phyloP scores from a whole-genome alignment of 2,113 vertebrate genomes.

The Canis aureus region DNA sequence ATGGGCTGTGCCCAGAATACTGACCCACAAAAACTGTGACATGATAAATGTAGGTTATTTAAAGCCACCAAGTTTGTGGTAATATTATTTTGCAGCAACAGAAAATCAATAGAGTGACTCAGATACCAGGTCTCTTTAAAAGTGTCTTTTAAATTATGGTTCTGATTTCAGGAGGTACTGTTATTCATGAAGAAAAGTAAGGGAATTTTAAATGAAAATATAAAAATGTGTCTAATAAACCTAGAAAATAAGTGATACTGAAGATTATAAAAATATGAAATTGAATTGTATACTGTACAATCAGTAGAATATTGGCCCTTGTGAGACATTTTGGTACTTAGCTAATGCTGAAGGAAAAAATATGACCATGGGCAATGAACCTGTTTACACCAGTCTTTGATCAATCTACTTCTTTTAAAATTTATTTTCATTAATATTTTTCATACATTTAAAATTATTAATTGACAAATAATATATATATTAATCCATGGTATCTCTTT shows the following conservation, averaged over 20 bases:
- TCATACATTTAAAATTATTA: neutral
- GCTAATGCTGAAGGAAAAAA: neutral
- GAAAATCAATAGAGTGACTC: neutral
- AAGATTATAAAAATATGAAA: neutral
- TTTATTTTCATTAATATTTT: neutral
- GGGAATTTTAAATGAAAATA: neutral
- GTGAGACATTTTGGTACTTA: neutral
- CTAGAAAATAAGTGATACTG: neutral
- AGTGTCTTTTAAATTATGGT: neutral
- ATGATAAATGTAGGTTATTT: neutral
- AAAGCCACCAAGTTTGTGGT: neutral
- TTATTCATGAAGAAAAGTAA: neutral
- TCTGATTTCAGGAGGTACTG: neutral
- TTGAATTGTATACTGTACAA: too few species aligned
- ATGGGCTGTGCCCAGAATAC: neutral
- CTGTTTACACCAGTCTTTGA: neutral
- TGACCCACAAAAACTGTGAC: neutral
- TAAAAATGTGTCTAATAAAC: neutral
- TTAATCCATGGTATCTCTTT: neutral
- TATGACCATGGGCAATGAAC: neutral
- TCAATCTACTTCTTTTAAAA: neutral
- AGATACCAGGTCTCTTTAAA: neutral
- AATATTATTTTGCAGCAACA: neutral
- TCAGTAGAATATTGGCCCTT: neutral
- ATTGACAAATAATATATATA: neutral